phyloP scores from a whole-genome alignment of 2,113 vertebrate genomes.

The Eublepharis macularius region DNA sequence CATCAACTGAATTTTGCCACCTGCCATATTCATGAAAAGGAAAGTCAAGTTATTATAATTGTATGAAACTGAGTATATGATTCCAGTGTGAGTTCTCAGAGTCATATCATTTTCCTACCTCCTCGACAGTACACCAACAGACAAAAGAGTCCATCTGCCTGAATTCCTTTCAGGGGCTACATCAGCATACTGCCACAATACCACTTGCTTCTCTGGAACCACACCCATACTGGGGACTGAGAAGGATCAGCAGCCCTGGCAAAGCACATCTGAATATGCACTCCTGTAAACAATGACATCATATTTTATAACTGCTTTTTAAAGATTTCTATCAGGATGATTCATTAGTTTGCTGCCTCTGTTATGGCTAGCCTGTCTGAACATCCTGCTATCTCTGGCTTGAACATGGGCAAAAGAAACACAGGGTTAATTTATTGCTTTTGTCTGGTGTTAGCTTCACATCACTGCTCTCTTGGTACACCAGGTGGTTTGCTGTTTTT shows the following conservation, averaged over 20 bases:
- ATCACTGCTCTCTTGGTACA: not conserved
- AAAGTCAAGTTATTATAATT: not conserved
- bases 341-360: not conserved
- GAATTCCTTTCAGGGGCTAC: not conserved
- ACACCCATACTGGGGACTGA: not conserved
- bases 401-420: not conserved
- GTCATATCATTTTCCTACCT: not conserved
- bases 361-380: not conserved
- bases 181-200: not conserved
- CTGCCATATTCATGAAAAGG: not conserved
- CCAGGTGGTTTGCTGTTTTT: not conserved
- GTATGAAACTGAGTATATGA: not conserved
- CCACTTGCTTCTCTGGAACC: not conserved
- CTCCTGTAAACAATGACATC: not conserved
- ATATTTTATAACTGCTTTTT: not conserved
- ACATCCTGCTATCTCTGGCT: not conserved
- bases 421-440: not conserved
- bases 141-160: not conserved
- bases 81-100: not conserved
- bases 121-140: not conserved
- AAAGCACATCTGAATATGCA: not conserved
- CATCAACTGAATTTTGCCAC: not conserved
- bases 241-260: not conserved
- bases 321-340: not conserved
- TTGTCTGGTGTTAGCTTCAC: slow-evolving; percentile 19